phyloP scores from a whole-genome alignment of 2,113 vertebrate species.

The Dipodomys stephensi region DNA sequence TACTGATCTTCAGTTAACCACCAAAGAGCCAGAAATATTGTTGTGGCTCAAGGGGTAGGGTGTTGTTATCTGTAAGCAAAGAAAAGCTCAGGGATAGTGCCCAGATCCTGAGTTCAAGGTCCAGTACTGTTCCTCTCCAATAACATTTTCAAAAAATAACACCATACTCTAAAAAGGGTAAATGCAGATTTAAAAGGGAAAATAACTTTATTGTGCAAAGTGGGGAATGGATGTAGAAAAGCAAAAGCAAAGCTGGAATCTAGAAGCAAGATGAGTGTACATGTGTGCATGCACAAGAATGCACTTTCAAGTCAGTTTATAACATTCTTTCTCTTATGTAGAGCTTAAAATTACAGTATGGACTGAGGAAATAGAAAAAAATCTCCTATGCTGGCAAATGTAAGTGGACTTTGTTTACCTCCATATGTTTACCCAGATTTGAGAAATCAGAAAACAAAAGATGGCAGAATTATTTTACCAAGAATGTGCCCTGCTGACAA shows the following conservation, averaged over 20 bases:
- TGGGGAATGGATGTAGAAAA: not conserved
- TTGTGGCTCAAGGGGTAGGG: too few relatives aligned
- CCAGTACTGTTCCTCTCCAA: too few relatives aligned
- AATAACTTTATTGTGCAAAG: not conserved
- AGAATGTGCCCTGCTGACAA: not conserved
- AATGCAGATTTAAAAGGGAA: not conserved
- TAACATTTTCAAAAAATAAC: too few relatives aligned
- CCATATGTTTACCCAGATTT: not conserved
- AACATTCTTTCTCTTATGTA: not conserved
- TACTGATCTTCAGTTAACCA: too few relatives aligned
- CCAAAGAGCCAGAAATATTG: too few relatives aligned
- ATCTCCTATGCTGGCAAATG: not conserved
- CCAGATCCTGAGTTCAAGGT: too few relatives aligned
- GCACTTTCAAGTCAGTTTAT: slow-evolving; percentile 10
- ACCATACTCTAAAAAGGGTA: not conserved
- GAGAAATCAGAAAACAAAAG: slow-evolving; percentile 12
- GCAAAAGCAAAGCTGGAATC: slow-evolving; percentile 32
- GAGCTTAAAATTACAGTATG: not conserved
- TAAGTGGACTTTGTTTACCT: not conserved
- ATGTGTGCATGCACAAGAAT: too few relatives aligned
- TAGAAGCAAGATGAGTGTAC: not conserved
- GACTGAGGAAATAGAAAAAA: not conserved
- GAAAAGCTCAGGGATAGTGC: too few relatives aligned
- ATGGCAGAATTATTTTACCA: slow-evolving; percentile 7
- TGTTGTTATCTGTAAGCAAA: too few relatives aligned